Percentiles rank a stretch among this genome's conserved stretches.
phyloP scores from a whole-genome alignment of 2,797 vertebrate species.

The Tragopan temminckii region DNA sequence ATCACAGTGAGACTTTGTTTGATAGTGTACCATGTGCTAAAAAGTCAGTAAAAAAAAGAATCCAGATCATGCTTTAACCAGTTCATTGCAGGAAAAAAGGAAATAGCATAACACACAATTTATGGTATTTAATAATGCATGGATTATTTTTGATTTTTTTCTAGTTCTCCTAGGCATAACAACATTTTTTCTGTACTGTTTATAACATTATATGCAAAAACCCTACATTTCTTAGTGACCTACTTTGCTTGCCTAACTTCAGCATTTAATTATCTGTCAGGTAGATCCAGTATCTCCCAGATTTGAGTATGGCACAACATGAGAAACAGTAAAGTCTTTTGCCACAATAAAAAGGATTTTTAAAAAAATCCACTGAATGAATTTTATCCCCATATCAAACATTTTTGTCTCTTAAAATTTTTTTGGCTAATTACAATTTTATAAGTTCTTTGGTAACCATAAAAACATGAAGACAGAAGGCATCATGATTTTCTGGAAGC shows the following conservation, averaged over 20 bases:
- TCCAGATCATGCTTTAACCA: not conserved
- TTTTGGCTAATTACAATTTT: not conserved
- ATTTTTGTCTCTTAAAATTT: not conserved
- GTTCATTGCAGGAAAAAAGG: not conserved
- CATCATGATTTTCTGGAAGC: not conserved
- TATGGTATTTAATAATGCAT: not conserved
- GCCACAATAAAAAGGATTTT: not conserved
- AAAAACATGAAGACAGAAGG: not conserved
- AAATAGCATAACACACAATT: constrained; percentile 14
- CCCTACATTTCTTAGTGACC: not conserved
- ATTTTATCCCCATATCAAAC: not conserved
- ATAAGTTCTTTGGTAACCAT: not conserved
- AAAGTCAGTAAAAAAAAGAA: not conserved
- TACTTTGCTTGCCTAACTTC: not conserved
- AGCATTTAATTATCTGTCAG: not conserved
- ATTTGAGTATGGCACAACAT: not conserved
- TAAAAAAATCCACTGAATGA: not conserved
- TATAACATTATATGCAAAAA: not conserved
- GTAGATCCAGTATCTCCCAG: not conserved
- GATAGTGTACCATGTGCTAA: not conserved
- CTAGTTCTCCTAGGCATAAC: not conserved
- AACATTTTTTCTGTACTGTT: not conserved
- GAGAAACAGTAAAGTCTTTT: not conserved
- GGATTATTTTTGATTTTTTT: constrained; percentile 2
- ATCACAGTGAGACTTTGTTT: not conserved